Percentiles rank a stretch among this genome's conserved stretches.
These are phyloP conservation scores for Papilio glaucus DNA, from an alignment of 1,140 invertebrate genomes.

Conservation along the genomic window DNA sequence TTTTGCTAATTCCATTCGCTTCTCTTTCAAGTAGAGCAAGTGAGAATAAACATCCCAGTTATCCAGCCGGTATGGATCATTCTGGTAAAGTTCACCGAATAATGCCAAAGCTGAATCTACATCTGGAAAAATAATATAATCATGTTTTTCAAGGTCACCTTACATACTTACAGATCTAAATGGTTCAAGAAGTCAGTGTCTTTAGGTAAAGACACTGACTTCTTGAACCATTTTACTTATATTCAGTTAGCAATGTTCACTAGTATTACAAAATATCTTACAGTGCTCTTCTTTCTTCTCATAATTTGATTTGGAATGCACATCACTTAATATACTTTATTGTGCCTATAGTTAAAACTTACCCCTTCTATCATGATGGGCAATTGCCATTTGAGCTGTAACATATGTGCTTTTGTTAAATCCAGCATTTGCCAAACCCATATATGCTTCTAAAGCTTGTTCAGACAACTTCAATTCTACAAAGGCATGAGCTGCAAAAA, in stretches of 20 bases:
- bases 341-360: conserved; percentile 44
- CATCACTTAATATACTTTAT: too few species aligned
- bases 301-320: too few species aligned
- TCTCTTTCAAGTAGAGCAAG: conserved; percentile 96
- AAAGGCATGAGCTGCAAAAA: conserved; percentile 96
- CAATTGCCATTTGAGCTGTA: conserved; percentile 95
- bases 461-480: conserved; percentile 96
- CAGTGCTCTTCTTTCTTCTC: too few species aligned
- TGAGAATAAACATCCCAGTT: conserved; percentile 99
- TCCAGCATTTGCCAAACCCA: conserved; percentile 89
- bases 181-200: too few species aligned
- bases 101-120: conserved; percentile 94
- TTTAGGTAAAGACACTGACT: too few species aligned
- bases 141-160: too few species aligned
- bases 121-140: conserved; percentile 86
- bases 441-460: conserved; percentile 93
- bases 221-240: too few species aligned
- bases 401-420: conserved; percentile 95
- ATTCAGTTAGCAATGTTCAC: too few species aligned
- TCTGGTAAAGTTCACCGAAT: conserved; percentile 91
- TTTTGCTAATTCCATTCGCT: conserved; percentile 95
- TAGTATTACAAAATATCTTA: too few species aligned
- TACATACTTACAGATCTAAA: too few species aligned
- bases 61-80: conserved; percentile 96
- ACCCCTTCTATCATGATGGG: conserved; percentile 96